These are phyloP conservation scores for Drosophila macrothrix DNA, from an alignment of 2,888 invertebrate genomes.

Conservation along the genomic window DNA sequence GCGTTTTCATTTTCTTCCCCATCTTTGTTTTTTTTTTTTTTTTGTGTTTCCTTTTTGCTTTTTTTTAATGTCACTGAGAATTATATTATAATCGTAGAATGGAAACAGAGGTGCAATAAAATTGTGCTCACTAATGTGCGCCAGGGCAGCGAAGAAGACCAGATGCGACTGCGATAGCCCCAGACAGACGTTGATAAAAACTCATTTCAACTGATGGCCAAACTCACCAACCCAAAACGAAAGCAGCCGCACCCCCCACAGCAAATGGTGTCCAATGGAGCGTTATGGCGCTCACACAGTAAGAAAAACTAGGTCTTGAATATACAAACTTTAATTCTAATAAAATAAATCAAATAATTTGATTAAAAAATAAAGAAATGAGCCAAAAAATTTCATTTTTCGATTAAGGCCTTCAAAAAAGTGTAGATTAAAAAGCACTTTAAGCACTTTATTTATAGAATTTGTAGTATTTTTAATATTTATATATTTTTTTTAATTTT, in stretches of 20 bases:
- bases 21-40: background rate
- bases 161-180: constrained; percentile 61
- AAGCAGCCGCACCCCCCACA: constrained; percentile 2
- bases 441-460: background rate
- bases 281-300: constrained; percentile 44
- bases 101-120: constrained; percentile 82
- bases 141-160: constrained; percentile 29
- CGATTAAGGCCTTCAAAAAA: background rate
- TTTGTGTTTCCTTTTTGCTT: constrained; percentile 12
- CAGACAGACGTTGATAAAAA: constrained; percentile 77
- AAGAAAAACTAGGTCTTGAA: background rate
- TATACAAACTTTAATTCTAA: background rate
- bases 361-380: background rate
- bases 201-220: constrained; percentile 76
- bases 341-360: background rate
- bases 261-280: constrained; percentile 65
- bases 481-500: background rate
- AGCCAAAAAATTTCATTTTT: rapidly evolving
- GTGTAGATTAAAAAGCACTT: background rate
- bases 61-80: constrained; percentile 75
- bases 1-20: constrained; percentile 37
- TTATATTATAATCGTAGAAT: constrained; percentile 59
- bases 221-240: constrained; percentile 2
- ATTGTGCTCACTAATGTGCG: constrained; percentile 78
- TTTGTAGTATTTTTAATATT: background rate